Conservation (phyloP, 2,888 invertebrate genomes). For the Apantesis nais region DNA sequence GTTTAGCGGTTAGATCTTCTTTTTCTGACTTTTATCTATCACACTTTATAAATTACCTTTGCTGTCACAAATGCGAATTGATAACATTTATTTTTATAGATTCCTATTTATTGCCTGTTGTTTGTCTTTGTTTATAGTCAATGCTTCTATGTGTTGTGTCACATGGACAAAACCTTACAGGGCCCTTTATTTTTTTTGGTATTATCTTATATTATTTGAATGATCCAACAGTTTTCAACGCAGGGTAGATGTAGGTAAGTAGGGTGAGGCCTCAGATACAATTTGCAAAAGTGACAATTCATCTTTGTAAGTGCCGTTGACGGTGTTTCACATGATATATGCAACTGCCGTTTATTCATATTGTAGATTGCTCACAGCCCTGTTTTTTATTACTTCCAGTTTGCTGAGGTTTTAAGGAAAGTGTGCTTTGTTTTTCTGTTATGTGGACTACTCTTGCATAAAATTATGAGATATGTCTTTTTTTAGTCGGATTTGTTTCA, state of each 20-base stretch:
- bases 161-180: too few species aligned
- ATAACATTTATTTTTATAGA: too few species aligned
- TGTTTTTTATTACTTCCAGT: slow-evolving; percentile 50
- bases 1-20: too few species aligned
- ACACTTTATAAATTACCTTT: neutral
- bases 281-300: slow-evolving; percentile 77
- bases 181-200: neutral
- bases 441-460: slow-evolving; percentile 26
- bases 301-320: slow-evolving; percentile 71
- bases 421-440: slow-evolving; percentile 37
- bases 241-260: slow-evolving; percentile 23
- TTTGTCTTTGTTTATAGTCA: too few species aligned
- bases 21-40: neutral
- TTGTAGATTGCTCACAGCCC: slow-evolving; percentile 59
- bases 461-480: slow-evolving; percentile 36
- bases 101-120: too few species aligned
- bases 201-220: slow-evolving; percentile 17
- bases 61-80: neutral
- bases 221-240: slow-evolving; percentile 28
- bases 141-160: too few species aligned
- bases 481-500: slow-evolving; percentile 16
- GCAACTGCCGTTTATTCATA: slow-evolving; percentile 69
- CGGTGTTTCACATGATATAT: slow-evolving; percentile 68
- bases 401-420: slow-evolving; percentile 44
- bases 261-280: slow-evolving; percentile 54